Percentiles rank a stretch among this genome's conserved stretches.
phyloP scores from a whole-genome alignment of 2,797 vertebrate species.

The Lophotriccus pileatus region DNA sequence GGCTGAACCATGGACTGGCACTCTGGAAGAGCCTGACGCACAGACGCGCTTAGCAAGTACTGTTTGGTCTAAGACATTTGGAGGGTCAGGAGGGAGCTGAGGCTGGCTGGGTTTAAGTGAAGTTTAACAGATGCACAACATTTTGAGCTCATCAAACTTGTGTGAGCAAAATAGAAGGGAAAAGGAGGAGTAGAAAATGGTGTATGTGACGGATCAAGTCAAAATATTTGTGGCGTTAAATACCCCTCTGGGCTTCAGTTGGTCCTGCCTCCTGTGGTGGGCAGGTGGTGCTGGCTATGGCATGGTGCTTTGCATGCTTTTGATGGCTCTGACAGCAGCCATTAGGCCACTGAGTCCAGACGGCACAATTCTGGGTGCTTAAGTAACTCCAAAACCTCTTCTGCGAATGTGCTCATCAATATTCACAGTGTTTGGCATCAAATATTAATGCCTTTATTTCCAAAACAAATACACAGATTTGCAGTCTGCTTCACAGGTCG shows the following conservation, averaged over 20 bases:
- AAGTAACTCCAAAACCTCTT: constrained; percentile 34
- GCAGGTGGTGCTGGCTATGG: background rate
- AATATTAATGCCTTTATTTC: constrained; percentile 52
- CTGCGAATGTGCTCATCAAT: background rate
- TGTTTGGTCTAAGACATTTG: background rate
- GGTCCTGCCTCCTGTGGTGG: background rate
- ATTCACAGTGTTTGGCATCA: constrained; percentile 30
- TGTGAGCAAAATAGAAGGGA: background rate
- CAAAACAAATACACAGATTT: constrained; percentile 57
- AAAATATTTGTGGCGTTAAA: constrained; percentile 5
- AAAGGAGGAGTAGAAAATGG: background rate
- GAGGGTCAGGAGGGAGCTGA: background rate
- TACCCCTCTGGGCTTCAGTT: background rate
- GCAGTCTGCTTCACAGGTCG: background rate
- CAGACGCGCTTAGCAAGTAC: fast-evolving
- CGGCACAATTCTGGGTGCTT: background rate
- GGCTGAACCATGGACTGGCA: background rate
- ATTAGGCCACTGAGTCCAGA: background rate
- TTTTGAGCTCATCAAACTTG: background rate
- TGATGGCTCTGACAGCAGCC: constrained; percentile 1
- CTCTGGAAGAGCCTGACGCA: background rate
- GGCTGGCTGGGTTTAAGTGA: background rate
- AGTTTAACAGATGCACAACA: fast-evolving
- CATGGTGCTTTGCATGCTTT: background rate
- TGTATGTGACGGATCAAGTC: background rate